Evolutionary conservation across 2,888 invertebrate genomes (phyloP), one percentile per base, ranked within the genome.

Genomic region (Pantelozetes paolii): DNA sequence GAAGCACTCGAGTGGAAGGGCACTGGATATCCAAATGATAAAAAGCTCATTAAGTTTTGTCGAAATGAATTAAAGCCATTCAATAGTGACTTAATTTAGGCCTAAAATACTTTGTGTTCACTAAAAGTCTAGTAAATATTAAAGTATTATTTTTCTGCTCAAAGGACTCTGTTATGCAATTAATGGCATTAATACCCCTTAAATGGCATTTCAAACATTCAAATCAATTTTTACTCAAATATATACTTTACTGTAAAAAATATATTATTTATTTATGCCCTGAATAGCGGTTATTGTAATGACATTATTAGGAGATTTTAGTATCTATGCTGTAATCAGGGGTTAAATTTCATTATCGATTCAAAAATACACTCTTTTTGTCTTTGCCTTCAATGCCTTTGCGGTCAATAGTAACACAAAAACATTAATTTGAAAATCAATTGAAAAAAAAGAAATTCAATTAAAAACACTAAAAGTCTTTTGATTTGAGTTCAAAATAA

Each of bases 11-110:
- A 54, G 23, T 54, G 54, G 20, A 54, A 54, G 3, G 11, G 9
- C 54, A 54, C 13, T 54, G 26, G 26, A n/a, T 62, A 62, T 30
- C 32, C 62, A 62, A 62, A 62, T 30, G 62, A 62, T 62, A 36
- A 62, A 62, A 62, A 62, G 2, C 62, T 62, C 62, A 62, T 62
- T 62, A 62, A 62, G 62, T 62, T 62, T 62, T 62, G 62, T 62
- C 62, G 26, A 62, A 62, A 62, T 62, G 32, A 30, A 62, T 62
- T 62, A 62, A 28, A 62, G 62, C 9, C 54, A 23, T 23, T 8
- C 54, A 54, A 23, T 23, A 54, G 2, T 23, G 32, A 62, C 57
- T 57, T 57, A 9, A 57, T 57, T 57, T 57, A n/a, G 57, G 11
- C 11, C 9, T 26, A 28, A 32, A 62, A 20, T 28, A 23, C 54